Base-by-base conservation (phyloP, 53 echinoderm and acorn worm species). In the Apostichopus leukothele region DNA sequence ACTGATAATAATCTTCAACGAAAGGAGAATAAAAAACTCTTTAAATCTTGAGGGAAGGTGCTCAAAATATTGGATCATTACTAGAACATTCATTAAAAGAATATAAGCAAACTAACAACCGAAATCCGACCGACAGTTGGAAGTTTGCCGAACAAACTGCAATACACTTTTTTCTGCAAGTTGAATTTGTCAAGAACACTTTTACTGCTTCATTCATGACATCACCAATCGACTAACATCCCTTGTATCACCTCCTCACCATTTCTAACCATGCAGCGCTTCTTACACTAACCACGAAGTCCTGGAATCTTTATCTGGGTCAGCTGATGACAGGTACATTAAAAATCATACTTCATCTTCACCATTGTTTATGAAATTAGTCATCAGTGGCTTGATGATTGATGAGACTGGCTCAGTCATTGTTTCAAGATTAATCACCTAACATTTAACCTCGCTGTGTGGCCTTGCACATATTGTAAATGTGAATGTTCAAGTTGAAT, bases 231-330 rank as follows among this genome's bases (percentile, higher is more conserved):
- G 18, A 71, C 71, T 71, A 71, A 71, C 71, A 14, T 6, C 71
- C 18, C 13, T 71, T 81, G 25, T 26, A 8, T 77, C 50, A 27
- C 77, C 19, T 81, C 59, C 20, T 6, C 16, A 16, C 27, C 81
- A 81, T 81, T 12, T 81, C 54, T 59, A 55, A 81, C 21, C 81
- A 55, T 81, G 9, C 21, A 81, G 81, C 19, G 21, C 55, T 55
- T 54, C 81, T 21, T 54, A 20, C 23, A 81, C 81, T 81, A 81
- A 81, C 81, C 23, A 51, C 55, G 81, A 81, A 1, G 57, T 22
- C 59, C 55, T 81, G 20, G 81, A 54, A 54, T 55, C 59, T 81
- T 57, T 59, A 54, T 51, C 81, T 81, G 59, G 59, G 81, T 59
- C 25, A 13, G 11, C 13, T 22, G 9, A 53, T 22, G 81, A 81